Percentiles rank a stretch among this genome's conserved stretches.
Evolutionary conservation across 2,888 invertebrate genomes (phyloP).

Genomic region (Drosophila siamana): DNA sequence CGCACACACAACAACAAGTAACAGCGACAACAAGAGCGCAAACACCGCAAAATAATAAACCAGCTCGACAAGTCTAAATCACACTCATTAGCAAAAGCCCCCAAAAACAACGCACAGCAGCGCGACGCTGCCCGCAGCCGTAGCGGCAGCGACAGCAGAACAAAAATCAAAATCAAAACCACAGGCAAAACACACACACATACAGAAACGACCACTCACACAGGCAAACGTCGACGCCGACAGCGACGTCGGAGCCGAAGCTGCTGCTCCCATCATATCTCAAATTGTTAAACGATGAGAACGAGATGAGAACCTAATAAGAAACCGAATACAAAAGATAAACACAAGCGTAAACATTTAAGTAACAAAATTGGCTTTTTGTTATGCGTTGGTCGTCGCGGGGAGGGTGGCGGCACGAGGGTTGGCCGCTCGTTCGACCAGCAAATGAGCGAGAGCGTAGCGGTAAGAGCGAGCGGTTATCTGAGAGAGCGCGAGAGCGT

Average conservation of each 20-base stretch:
- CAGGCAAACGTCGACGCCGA: constrained; percentile 32
- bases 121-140: constrained; percentile 22
- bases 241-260: constrained; percentile 40
- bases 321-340: constrained; percentile 84
- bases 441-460: constrained; percentile 25
- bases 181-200: constrained; percentile 32
- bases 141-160: constrained; percentile 46
- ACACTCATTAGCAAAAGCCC: constrained; percentile 80
- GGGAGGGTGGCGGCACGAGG: constrained; percentile 14
- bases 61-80: constrained; percentile 81
- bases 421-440: constrained; percentile 4
- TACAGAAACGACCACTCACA: constrained; percentile 5
- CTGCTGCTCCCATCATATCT: constrained; percentile 67
- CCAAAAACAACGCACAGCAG: constrained; percentile 58
- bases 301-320: constrained; percentile 83
- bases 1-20: constrained; percentile 60
- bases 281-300: constrained; percentile 83
- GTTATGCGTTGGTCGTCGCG: constrained; percentile 66
- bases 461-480: background rate
- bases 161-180: constrained; percentile 72
- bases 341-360: constrained; percentile 83
- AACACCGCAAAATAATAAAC: constrained; percentile 81
- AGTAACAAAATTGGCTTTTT: constrained; percentile 83
- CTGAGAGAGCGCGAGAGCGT: constrained; percentile 8
- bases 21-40: constrained; percentile 75